Conservation (phyloP, 2,888 invertebrate genomes). For the Gryllus longicercus region DNA sequence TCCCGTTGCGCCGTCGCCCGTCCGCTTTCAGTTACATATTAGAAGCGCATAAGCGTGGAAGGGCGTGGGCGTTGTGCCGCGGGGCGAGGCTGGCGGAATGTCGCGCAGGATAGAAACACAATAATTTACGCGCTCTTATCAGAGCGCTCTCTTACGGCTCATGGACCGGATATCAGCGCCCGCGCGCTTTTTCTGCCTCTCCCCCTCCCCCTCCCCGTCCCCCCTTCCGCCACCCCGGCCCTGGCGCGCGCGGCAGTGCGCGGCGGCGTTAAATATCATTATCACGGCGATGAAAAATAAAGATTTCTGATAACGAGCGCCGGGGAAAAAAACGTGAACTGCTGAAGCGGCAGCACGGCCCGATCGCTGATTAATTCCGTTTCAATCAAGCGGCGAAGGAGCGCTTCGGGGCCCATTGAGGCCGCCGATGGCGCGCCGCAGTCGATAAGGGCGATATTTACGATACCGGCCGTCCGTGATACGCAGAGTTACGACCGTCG, state of each 20-base stretch:
- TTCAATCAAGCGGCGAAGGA: not conserved
- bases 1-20: too few species aligned
- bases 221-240: too few species aligned
- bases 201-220: too few species aligned
- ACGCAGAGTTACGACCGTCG: too few species aligned
- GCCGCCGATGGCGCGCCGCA: not conserved
- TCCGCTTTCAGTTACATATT: too few species aligned
- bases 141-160: not conserved
- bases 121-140: not conserved
- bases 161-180: not conserved
- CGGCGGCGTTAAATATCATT: not conserved
- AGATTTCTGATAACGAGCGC: not conserved
- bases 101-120: not conserved
- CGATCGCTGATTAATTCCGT: not conserved
- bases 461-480: not conserved
- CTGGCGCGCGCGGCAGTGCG: not conserved
- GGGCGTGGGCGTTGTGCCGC: too few species aligned
- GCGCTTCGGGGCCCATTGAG: not conserved
- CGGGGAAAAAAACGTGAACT: not conserved
- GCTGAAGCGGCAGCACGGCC: not conserved
- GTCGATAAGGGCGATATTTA: not conserved
- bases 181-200: too few species aligned
- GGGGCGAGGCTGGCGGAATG: not conserved
- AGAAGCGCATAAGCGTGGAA: too few species aligned
- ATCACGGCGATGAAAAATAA: conserved; percentile 9